These are phyloP conservation scores for Forbesichthys papilliferus DNA, from an alignment of 2,113 vertebrate genomes.

Conservation along the genomic window DNA sequence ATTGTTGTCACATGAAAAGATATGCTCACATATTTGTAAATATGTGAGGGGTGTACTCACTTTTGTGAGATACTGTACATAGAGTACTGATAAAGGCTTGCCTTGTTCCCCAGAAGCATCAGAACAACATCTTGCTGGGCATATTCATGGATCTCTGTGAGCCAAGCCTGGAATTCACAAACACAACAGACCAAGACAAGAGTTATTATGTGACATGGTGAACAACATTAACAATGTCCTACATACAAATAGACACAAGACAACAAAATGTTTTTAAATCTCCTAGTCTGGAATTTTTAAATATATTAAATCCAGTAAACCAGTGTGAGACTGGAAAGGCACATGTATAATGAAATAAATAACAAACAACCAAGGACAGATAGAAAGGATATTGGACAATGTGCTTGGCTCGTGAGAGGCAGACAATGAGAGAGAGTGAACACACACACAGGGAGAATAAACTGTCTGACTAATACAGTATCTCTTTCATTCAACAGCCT, in stretches of 20 bases:
- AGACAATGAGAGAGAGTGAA: background rate
- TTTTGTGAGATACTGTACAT: no score
- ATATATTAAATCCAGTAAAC: no score
- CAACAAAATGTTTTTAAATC: background rate
- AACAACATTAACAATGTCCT: no score
- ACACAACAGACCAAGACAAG: constrained; percentile 28
- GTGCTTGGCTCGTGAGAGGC: background rate
- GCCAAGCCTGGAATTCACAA: constrained; percentile 82
- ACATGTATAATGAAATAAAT: background rate
- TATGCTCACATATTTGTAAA: no score
- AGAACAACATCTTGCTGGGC: constrained; percentile 88
- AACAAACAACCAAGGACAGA: constrained; percentile 14
- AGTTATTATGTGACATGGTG: constrained; percentile 21
- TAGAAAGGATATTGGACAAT: constrained; percentile 6
- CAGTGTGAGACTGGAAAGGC: background rate
- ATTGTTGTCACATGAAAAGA: no score
- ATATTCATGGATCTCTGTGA: constrained; percentile 91
- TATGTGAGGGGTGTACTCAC: no score
- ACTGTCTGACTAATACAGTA: no score
- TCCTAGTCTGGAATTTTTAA: no score
- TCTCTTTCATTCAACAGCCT: background rate
- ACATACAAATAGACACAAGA: background rate
- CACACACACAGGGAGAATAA: no score
- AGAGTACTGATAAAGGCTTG: constrained; percentile 53
- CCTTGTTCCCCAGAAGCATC: constrained; percentile 96